A percentile compares a stretch with the other conserved stretches of the same genome.
phyloP scores from a whole-genome alignment of 2,113 vertebrate species.

The Platysteira castanea region DNA sequence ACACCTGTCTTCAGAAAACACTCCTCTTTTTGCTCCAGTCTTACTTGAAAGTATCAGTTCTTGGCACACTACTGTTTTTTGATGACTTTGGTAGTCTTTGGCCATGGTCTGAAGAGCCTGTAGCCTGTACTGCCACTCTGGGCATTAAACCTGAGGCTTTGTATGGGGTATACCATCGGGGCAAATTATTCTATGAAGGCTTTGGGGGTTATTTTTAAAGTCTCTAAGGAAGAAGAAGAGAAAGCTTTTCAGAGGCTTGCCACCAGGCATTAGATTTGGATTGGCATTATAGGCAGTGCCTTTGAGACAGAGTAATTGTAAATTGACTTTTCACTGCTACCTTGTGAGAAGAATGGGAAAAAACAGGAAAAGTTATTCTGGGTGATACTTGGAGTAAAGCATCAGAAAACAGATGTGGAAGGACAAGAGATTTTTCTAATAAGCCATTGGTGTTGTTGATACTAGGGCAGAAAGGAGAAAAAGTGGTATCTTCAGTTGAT shows the following conservation, averaged over 20 bases:
- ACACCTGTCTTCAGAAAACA: background rate
- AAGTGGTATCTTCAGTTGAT: background rate
- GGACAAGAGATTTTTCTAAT: background rate
- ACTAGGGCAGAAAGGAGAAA: background rate
- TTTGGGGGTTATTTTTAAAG: background rate
- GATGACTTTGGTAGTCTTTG: background rate
- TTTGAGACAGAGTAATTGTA: background rate
- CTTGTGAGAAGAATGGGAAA: background rate
- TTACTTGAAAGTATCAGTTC: background rate
- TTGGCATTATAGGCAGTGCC: background rate
- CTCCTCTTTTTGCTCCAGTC: background rate
- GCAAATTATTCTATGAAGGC: background rate
- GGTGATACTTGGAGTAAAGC: background rate
- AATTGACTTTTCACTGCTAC: background rate
- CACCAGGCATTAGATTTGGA: background rate
- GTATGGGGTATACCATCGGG: fast-evolving
- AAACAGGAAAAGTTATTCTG: background rate
- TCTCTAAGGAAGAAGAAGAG: background rate
- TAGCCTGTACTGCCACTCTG: background rate
- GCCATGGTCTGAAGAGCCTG: background rate
- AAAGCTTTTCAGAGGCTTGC: background rate
- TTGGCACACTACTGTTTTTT: background rate
- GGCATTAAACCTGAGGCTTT: background rate
- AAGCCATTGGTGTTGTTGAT: background rate
- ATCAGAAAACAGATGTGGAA: background rate